Conservation (phyloP, 2,797 vertebrate species). For the Sebastes trivittatus region DNA sequence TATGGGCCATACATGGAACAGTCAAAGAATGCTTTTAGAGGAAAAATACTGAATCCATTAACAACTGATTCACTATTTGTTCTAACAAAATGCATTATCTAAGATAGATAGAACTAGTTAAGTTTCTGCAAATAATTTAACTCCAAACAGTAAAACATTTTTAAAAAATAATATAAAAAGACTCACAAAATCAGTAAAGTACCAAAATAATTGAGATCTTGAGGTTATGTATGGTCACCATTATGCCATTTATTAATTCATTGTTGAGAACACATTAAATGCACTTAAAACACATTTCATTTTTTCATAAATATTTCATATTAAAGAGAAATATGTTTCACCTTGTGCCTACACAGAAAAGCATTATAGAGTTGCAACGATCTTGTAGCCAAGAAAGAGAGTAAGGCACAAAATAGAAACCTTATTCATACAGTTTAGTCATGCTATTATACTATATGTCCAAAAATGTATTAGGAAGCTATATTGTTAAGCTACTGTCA, state of each 20-base stretch:
- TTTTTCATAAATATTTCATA: slow-evolving; percentile 88
- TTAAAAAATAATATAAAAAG: background rate
- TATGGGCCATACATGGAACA: slow-evolving; percentile 32
- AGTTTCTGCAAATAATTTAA: background rate
- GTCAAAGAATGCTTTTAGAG: slow-evolving; percentile 25
- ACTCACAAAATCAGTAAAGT: background rate
- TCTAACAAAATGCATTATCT: slow-evolving; percentile 19
- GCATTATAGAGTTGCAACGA: slow-evolving; percentile 71
- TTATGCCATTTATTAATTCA: slow-evolving; percentile 81
- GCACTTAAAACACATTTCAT: slow-evolving; percentile 85
- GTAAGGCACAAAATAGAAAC: slow-evolving; percentile 91
- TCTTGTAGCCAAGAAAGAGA: slow-evolving; percentile 84
- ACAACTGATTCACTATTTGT: slow-evolving; percentile 3
- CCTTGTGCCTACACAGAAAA: slow-evolving; percentile 79
- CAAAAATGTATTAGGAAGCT: slow-evolving; percentile 82
- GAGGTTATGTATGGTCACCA: slow-evolving; percentile 54
- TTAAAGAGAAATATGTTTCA: slow-evolving; percentile 84
- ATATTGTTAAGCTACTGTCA: slow-evolving; percentile 78
- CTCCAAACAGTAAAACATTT: background rate
- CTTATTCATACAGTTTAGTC: slow-evolving; percentile 81
- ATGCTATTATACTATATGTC: slow-evolving; percentile 84
- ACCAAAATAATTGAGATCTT: slow-evolving; percentile 8
- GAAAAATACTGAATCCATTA: background rate
- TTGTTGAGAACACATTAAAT: slow-evolving; percentile 84
- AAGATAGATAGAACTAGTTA: slow-evolving; percentile 2